Evolutionary conservation across 2,888 invertebrate genomes (phyloP).

Genomic region (Stenolophus ochropezus): DNA sequence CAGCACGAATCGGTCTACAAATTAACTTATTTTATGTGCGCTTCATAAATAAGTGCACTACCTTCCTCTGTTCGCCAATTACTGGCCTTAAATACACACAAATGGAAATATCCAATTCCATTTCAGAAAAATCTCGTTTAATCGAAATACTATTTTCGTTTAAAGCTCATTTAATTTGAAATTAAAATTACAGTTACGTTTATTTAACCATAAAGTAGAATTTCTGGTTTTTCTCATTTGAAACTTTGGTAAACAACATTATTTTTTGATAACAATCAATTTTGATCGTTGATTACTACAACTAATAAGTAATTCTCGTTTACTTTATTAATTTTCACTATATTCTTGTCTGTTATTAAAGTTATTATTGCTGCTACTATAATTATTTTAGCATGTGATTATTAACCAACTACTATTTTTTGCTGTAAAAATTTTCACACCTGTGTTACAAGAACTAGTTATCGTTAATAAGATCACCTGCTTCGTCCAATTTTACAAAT

Average conservation of each 20-base stretch:
- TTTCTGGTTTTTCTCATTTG: background rate
- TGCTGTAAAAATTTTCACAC: slow-evolving; percentile 1
- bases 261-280: too few relatives aligned
- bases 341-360: too few relatives aligned
- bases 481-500: background rate
- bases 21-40: background rate
- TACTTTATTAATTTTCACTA: too few relatives aligned
- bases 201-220: background rate
- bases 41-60: background rate
- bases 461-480: slow-evolving; percentile 6
- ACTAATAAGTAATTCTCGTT: too few relatives aligned
- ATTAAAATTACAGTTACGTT: background rate
- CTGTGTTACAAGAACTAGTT: background rate
- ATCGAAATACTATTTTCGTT: slow-evolving; percentile 14
- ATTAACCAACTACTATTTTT: too few relatives aligned
- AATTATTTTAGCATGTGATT: too few relatives aligned
- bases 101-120: slow-evolving; percentile 41
- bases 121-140: slow-evolving; percentile 15
- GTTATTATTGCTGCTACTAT: too few relatives aligned
- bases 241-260: background rate
- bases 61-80: slow-evolving; percentile 1
- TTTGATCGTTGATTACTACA: too few relatives aligned
- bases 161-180: background rate
- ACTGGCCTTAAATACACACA: slow-evolving; percentile 25
- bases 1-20: background rate